Evolutionary conservation across 2,888 invertebrate species (phyloP), one percentile per base, ranked within the genome.

Genomic region (Dryadula phaetusa): DNA sequence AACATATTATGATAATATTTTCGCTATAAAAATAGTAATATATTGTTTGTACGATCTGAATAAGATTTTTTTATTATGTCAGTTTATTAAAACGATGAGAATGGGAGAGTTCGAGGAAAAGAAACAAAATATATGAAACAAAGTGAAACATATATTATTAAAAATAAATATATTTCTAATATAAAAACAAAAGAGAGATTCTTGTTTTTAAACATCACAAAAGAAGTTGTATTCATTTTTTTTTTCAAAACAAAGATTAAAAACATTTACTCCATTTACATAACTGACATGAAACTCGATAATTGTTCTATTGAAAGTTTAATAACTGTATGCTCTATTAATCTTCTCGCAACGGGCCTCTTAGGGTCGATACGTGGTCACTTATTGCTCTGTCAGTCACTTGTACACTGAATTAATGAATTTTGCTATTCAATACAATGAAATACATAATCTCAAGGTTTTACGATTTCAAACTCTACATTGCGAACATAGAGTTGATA

Each of bases 301-400:
- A 69, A 71, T 71, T 66, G 64, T 71, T 69, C 62, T 62, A 64
- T 67, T 64, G 62, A 58, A 64, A 46, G 34, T 47, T 62, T 49
- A 68, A 60, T 74, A 77, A 76, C 76, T 71, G 76, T 72, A 67
- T 32, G 46, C 66, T 69, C 75, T 75, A 78, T 78, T 77, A 78
- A 77, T 78, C 77, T 78, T 70, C 63, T 70, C 67, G 75, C 77
- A 75, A 73, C 77, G 74, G 72, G 62, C 74, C 77, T 75, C 77
- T 77, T 77, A 77, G 73, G 73, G 72, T 69, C 72, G 67, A 71
- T 74, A 71, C 64, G 56, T 67, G 66, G 76, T 74, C 76, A 77
- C 73, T 75, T 77, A 79, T 78, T 77, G 78, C 72, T 73, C 78
- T 78, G 80, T 79, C 80, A 79, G 73, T 75, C 75, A 77, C 79